Percentiles rank a stretch among this genome's conserved stretches.
Evolutionary conservation across 2,888 invertebrate species (phyloP).

Genomic region (Parochlus steinenii): DNA sequence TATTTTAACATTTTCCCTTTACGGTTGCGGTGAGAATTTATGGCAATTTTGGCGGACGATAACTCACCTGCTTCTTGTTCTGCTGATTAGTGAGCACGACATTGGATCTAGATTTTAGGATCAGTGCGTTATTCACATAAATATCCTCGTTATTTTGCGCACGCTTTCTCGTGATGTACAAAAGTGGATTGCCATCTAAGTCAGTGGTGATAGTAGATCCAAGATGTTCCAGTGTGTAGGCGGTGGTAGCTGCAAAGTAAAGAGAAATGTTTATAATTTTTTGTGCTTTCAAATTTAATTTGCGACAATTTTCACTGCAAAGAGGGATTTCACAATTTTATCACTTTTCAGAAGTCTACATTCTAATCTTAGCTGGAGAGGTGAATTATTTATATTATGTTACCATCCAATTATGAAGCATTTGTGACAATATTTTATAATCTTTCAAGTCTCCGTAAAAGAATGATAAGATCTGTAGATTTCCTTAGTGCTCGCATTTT

Average conservation of each 20-base stretch:
- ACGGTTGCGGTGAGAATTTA: no score
- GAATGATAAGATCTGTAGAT: no score
- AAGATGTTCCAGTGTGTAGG: slow-evolving; percentile 46
- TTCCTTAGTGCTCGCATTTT: no score
- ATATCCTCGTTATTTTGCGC: slow-evolving; percentile 46
- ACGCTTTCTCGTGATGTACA: slow-evolving; percentile 61
- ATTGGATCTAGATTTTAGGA: slow-evolving; percentile 50
- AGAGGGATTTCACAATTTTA: neutral
- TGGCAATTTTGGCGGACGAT: no score
- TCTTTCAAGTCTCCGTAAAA: no score
- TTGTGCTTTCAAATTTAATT: neutral
- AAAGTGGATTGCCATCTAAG: slow-evolving; percentile 66
- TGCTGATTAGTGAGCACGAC: slow-evolving; percentile 41
- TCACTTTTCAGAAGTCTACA: no score
- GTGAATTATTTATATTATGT: no score
- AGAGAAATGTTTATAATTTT: slow-evolving; percentile 7
- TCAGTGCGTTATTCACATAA: slow-evolving; percentile 74
- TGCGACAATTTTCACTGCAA: slow-evolving; percentile 1
- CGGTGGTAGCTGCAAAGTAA: slow-evolving; percentile 45
- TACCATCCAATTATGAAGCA: no score
- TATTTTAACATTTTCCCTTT: no score
- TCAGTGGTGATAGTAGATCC: slow-evolving; percentile 47
- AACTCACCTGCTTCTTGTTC: slow-evolving; percentile 42
- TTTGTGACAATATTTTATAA: no score
- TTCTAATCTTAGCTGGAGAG: no score